Percentiles rank a stretch among this genome's conserved stretches.
phyloP scores from a whole-genome alignment of 2,797 vertebrate genomes.

The Syngnathus rostellatus region DNA sequence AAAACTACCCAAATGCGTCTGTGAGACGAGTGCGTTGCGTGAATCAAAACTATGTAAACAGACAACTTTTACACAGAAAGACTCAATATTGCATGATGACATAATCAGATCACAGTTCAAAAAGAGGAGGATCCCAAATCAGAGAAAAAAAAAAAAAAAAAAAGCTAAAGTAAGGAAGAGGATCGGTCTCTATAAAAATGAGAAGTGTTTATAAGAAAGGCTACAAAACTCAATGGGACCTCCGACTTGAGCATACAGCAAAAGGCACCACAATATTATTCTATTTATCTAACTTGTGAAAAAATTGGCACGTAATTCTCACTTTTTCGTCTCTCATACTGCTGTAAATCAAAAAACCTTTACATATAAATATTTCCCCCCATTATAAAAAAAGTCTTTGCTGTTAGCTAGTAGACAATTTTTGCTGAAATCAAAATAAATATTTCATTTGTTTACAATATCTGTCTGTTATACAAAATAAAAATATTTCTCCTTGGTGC shows the following conservation, averaged over 20 bases:
- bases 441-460: slow-evolving; percentile 99
- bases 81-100: slow-evolving; percentile 80
- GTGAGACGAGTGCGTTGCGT: slow-evolving; percentile 49
- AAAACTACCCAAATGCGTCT: slow-evolving; percentile 42
- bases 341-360: slow-evolving; percentile 97
- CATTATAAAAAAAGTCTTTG: slow-evolving; percentile 98
- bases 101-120: slow-evolving; percentile 79
- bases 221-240: slow-evolving; percentile 91
- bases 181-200: slow-evolving; percentile 75
- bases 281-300: slow-evolving; percentile 97
- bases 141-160: slow-evolving; percentile 61
- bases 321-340: slow-evolving; percentile 76
- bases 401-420: slow-evolving; percentile 99
- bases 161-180: slow-evolving; percentile 64
- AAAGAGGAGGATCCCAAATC: slow-evolving; percentile 77
- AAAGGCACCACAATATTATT: slow-evolving; percentile 99
- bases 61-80: slow-evolving; percentile 75
- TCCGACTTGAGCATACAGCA: slow-evolving; percentile 94
- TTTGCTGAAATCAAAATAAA: slow-evolving; percentile 99
- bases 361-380: slow-evolving; percentile 98
- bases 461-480: slow-evolving; percentile 99
- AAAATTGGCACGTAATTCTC: slow-evolving; percentile 94
- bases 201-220: slow-evolving; percentile 85
- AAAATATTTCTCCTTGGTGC: slow-evolving; percentile 92
- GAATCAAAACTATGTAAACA: slow-evolving; percentile 75